Evolutionary conservation across 2,113 vertebrate species (phyloP).

Genomic region (Upupa epops): DNA sequence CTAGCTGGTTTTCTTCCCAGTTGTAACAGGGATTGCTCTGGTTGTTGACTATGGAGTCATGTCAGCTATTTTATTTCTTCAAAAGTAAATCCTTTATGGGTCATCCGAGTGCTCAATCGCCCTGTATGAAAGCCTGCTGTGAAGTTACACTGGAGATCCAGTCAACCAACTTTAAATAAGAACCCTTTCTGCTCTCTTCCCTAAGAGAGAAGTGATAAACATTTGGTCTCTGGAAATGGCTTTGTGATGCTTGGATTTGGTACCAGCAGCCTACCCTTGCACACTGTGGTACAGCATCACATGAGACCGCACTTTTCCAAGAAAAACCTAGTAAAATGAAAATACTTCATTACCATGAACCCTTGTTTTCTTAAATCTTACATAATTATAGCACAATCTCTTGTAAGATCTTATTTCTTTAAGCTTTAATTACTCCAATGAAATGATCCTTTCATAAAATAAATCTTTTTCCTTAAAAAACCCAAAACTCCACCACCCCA

Average conservation of each 20-base stretch:
- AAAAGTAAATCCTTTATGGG: not conserved
- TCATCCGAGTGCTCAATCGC: not conserved
- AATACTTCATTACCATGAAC: slow-evolving; percentile 51
- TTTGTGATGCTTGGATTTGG: slow-evolving; percentile 47
- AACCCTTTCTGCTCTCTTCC: not conserved
- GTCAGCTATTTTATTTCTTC: not conserved
- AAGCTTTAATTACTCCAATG: slow-evolving; percentile 49
- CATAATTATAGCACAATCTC: slow-evolving; percentile 52
- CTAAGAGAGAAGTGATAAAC: slow-evolving; percentile 9
- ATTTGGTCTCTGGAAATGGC: slow-evolving; percentile 49
- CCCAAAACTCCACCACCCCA: no score
- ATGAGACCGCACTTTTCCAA: slow-evolving; percentile 53
- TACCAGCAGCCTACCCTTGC: slow-evolving; percentile 32
- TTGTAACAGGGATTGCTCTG: not conserved
- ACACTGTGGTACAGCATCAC: slow-evolving; percentile 45
- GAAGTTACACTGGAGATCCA: not conserved
- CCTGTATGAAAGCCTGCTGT: not conserved
- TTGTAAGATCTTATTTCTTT: slow-evolving; percentile 59
- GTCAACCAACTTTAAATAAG: not conserved
- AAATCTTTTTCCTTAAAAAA: slow-evolving; percentile 27
- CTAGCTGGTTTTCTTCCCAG: not conserved
- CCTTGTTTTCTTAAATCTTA: slow-evolving; percentile 47
- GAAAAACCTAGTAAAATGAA: slow-evolving; percentile 70
- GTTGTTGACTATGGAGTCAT: not conserved
- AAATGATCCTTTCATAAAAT: slow-evolving; percentile 37